Evolutionary conservation across 2,888 invertebrate genomes (phyloP), one percentile per base, ranked within the genome.

Genomic region (Machimus rusticus): DNA sequence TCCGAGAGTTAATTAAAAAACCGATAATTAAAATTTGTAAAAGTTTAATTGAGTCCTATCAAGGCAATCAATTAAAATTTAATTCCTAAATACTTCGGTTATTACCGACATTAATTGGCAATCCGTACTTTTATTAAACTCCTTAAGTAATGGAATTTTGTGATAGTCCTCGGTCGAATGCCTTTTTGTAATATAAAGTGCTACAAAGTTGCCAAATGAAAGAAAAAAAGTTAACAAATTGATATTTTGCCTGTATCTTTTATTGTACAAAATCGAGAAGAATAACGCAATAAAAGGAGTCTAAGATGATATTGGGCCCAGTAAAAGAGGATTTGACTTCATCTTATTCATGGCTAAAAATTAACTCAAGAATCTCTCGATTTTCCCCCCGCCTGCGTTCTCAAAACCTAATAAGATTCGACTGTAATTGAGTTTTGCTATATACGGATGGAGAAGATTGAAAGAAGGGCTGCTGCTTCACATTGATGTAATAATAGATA

Each of bases 371-470:
- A 66, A 66, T n/a, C 79, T 28, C 43, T 39, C 43, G 51, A 51
- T 28, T 23, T 28, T 28, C 55, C 23, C 79, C 46, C 23, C 34
- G 34, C 46, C 31, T 55, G 16, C n/a, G 14, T 16, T 51, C 51
- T 66, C 51, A 51, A 19, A 79, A 79, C 79, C 46, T 79, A 79
- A 79, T 79, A 79, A 79, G 79, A 79, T 79, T 79, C 31, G 16
- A 28, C 51, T 28, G 16, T 79, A 79, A 79, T 79, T 79, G 79
- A 79, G 51, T 79, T 79, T 55, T 51, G 14, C 16, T 79, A n/a
- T n/a, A n/a, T n/a, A 78, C 78, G 37, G 55, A 51, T 51, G 39
- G 39, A 46, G 79, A 14, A 79, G 79, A 51, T 19, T 78, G 78
- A 51, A 79, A 79, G 79, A 31, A 23, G n/a, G 79, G 51, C 51